Conservation (phyloP, 1,140 invertebrate genomes). For the Diprion similis region DNA sequence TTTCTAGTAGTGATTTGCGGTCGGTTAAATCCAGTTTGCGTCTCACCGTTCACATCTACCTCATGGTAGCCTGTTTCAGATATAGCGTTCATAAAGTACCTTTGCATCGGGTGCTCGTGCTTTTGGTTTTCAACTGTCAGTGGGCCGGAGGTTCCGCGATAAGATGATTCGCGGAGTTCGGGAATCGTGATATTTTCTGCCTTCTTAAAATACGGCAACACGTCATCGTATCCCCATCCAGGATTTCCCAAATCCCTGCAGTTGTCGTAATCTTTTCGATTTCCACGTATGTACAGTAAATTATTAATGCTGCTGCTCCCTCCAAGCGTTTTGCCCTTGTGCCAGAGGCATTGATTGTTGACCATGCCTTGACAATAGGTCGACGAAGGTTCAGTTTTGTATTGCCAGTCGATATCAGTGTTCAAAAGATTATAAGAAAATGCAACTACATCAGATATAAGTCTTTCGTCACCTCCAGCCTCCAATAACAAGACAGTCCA, state of each 20-base stretch:
- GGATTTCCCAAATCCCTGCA: conserved; percentile 75
- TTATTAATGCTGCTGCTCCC: conserved; percentile 77
- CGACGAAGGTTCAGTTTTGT: conserved; percentile 54
- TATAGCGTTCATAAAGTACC: conserved; percentile 73
- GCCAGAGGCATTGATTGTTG: conserved; percentile 46
- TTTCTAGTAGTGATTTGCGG: conserved; percentile 81
- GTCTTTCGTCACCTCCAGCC: conserved; percentile 52
- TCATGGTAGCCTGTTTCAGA: conserved; percentile 74
- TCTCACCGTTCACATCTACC: conserved; percentile 78
- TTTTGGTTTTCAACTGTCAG: conserved; percentile 67
- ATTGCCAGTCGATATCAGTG: conserved; percentile 73
- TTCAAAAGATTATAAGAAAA: conserved; percentile 77
- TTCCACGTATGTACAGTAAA: conserved; percentile 74
- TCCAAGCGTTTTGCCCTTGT: conserved; percentile 63
- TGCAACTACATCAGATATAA: conserved; percentile 53
- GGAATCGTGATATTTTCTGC: conserved; percentile 70
- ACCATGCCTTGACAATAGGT: conserved; percentile 29
- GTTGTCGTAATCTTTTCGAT: conserved; percentile 70
- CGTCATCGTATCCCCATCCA: conserved; percentile 84
- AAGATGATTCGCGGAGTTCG: conserved; percentile 63
- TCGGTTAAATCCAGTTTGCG: conserved; percentile 74
- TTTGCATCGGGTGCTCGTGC: conserved; percentile 67
- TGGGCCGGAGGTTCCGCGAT: conserved; percentile 68
- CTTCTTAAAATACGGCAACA: conserved; percentile 81
- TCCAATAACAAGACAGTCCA: conserved; percentile 57